These are phyloP conservation scores for Drymonia ruficornis DNA, from an alignment of 2,888 invertebrate genomes.

Conservation along the genomic window DNA sequence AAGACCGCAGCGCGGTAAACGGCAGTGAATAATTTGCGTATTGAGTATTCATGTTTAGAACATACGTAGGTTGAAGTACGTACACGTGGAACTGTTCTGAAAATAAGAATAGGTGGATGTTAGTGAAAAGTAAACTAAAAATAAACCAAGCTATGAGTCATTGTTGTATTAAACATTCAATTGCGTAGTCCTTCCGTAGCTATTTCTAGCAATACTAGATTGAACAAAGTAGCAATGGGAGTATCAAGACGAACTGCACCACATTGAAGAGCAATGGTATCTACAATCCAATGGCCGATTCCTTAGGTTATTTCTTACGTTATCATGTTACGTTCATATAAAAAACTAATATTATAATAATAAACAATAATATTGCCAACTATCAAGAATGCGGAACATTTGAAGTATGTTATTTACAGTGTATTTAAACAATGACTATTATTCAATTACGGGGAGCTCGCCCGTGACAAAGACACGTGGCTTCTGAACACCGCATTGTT, in stretches of 20 bases:
- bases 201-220: too few species aligned
- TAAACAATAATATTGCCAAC: neutral
- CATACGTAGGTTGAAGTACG: neutral
- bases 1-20: conserved; percentile 38
- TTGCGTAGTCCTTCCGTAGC: too few species aligned
- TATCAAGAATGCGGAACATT: conserved; percentile 4
- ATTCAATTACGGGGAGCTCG: conserved; percentile 27
- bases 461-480: conserved; percentile 30
- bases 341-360: neutral
- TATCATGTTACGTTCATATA: too few species aligned
- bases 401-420: neutral
- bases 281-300: too few species aligned
- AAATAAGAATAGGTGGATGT: conserved; percentile 2
- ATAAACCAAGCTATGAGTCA: neutral
- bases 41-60: neutral
- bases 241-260: too few species aligned
- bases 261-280: too few species aligned
- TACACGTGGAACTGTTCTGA: neutral
- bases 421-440: conserved; percentile 15
- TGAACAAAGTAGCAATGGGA: too few species aligned
- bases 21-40: conserved; percentile 18
- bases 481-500: conserved; percentile 30
- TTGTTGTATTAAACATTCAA: too few species aligned
- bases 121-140: conserved; percentile 8
- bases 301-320: too few species aligned